A percentile compares a stretch with the other conserved stretches of the same genome.
phyloP scores from a whole-genome alignment of 2,797 vertebrate genomes.

The Geotrypetes seraphini region DNA sequence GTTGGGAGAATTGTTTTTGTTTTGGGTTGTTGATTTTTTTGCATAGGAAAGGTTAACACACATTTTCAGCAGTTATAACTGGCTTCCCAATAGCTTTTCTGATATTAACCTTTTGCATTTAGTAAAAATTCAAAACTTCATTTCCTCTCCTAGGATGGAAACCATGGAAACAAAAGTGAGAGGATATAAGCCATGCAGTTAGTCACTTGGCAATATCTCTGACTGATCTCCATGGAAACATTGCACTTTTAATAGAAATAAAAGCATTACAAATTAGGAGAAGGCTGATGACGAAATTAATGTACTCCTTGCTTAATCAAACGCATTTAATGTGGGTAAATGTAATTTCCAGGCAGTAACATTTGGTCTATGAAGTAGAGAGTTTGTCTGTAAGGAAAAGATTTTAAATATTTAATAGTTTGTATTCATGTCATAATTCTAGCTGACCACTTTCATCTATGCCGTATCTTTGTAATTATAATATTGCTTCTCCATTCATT shows the following conservation, averaged over 20 bases:
- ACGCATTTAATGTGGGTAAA: no score
- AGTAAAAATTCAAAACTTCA: constrained; percentile 35
- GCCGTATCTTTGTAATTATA: constrained; percentile 10
- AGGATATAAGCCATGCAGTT: constrained; percentile 59
- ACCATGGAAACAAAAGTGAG: constrained; percentile 63
- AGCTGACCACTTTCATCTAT: not conserved
- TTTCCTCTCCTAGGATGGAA: constrained; percentile 46
- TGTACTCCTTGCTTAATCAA: no score
- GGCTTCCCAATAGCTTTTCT: constrained; percentile 20
- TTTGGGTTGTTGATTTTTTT: no score
- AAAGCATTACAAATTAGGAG: constrained; percentile 47
- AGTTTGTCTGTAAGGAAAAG: no score
- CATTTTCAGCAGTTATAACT: no score
- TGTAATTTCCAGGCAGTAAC: no score
- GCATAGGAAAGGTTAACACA: constrained; percentile 3
- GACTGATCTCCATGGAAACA: constrained; percentile 68
- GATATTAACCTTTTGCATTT: constrained; percentile 28
- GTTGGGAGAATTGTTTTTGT: no score
- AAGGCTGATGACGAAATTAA: no score
- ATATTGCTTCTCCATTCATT: not conserved
- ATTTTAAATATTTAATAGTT: constrained; percentile 25
- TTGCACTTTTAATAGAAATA: constrained; percentile 47
- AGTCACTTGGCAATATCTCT: constrained; percentile 63
- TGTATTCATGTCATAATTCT: constrained; percentile 8
- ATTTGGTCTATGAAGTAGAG: no score